A percentile compares a stretch with the other conserved stretches of the same genome.
Conservation (phyloP, 1,140 invertebrate species). For the Acromyrmex heyeri region DNA sequence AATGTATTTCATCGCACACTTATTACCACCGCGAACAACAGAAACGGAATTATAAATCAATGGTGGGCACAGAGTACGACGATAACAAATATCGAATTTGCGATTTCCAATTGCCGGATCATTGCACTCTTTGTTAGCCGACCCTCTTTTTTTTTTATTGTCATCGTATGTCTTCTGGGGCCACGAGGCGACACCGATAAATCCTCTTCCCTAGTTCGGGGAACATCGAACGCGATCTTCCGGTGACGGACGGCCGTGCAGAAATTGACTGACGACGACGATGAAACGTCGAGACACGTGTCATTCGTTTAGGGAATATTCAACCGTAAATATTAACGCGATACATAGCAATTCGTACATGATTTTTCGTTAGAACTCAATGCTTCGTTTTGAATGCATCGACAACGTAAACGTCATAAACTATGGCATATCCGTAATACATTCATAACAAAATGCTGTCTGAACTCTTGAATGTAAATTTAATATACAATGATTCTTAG, state of each 20-base stretch:
- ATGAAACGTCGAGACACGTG: constrained; percentile 20
- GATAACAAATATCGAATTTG: constrained; percentile 39
- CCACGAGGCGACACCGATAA: constrained; percentile 53
- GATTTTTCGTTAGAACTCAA: constrained; percentile 23
- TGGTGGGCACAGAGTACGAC: no score
- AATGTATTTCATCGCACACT: background rate
- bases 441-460: background rate
- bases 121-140: constrained; percentile 38
- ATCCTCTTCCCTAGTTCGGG: constrained; percentile 57
- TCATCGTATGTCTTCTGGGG: constrained; percentile 30
- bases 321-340: constrained; percentile 61
- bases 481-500: background rate
- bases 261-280: constrained; percentile 62
- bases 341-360: background rate
- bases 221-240: constrained; percentile 41
- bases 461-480: background rate
- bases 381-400: constrained; percentile 23
- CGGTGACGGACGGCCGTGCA: constrained; percentile 47
- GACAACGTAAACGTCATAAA: background rate
- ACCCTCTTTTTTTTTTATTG: constrained; percentile 30
- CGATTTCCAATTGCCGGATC: constrained; percentile 42
- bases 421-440: background rate
- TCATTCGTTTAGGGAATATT: constrained; percentile 56
- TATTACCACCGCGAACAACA: constrained; percentile 21
- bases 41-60: constrained; percentile 39